These are phyloP conservation scores for Sebastes oblongus DNA, from an alignment of 2,797 vertebrate genomes.

Conservation along the genomic window DNA sequence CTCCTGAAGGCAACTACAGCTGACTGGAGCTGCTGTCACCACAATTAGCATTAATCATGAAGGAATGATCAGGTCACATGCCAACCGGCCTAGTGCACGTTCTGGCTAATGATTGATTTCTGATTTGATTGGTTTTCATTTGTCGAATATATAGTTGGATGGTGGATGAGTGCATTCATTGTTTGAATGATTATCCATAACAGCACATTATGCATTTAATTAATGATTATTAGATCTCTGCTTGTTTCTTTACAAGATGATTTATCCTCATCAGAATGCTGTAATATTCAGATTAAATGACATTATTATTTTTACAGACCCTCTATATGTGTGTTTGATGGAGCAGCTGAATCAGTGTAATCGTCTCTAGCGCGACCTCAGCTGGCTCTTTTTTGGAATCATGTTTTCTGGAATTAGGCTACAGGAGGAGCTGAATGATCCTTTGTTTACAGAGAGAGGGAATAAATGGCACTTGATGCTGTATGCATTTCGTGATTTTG, in stretches of 20 bases:
- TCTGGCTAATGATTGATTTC: constrained; percentile 7
- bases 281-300: neutral
- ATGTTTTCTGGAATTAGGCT: constrained; percentile 72
- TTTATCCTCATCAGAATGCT: neutral
- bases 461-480: constrained; percentile 40
- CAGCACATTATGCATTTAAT: too few species aligned
- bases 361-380: constrained; percentile 83
- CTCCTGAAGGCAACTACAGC: constrained; percentile 82
- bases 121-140: neutral
- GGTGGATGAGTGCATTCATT: neutral
- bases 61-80: constrained; percentile 63
- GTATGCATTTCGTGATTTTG: constrained; percentile 6
- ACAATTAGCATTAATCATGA: constrained; percentile 77
- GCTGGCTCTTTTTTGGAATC: constrained; percentile 77
- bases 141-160: neutral
- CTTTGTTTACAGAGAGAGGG: constrained; percentile 74
- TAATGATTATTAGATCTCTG: neutral
- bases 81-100: neutral
- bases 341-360: constrained; percentile 42
- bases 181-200: too few species aligned
- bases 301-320: neutral
- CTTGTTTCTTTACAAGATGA: neutral
- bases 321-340: constrained; percentile 34
- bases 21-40: constrained; percentile 76
- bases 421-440: constrained; percentile 71